Base-by-base conservation (phyloP, 2,797 vertebrate genomes). In the Phataginus tetradactyla region DNA sequence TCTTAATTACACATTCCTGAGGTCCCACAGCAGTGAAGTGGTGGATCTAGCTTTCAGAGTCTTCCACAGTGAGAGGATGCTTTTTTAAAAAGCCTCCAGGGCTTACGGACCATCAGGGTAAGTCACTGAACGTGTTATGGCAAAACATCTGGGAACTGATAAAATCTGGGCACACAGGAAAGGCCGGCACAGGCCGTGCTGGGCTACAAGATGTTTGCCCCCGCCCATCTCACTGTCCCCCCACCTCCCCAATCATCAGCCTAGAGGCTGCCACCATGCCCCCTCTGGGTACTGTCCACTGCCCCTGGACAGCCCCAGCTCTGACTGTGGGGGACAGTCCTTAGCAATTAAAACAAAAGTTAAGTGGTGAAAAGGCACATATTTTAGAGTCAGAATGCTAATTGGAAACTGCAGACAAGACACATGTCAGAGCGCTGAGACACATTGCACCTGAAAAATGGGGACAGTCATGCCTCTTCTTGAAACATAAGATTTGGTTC, bases 171-270 rank as follows among this genome's bases (percentile, higher is more conserved):
- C 7, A 17, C 34, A 42, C 3, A 53, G 69, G 71, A 74, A 69
- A 66, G 42, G 7, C 29, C 25, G 34, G 49, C 10, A 63, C 21
- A 1, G 53, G 61, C 69, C 1, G 3, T 27, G 7, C 45, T 53
- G 9, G 49, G n/a, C 61, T 27, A 27, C 5, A 39, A 78, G 32
- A 20, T 6, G 10, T 51, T 17, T 72, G 61, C 34, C 61, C 21
- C 17, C 15, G 1, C 3, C 15, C 42, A 4, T 6, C 32, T 66
- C 27, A 1, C 37, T 0, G 1, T 17, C 34, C 32, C 34, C 23
- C 20, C 34, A 12, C 4, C 13, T 15, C 39, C n/a, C 21, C 1
- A 7, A 45, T 21, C 21, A 15, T 57, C 42, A 14, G 7, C 25
- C 59, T 27, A 10, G 61, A 51, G 49, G n/a, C 34, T 37, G 20